These are phyloP conservation scores for Prionailurus viverrinus DNA, from an alignment of 2,113 vertebrate species.

Conservation along the genomic window DNA sequence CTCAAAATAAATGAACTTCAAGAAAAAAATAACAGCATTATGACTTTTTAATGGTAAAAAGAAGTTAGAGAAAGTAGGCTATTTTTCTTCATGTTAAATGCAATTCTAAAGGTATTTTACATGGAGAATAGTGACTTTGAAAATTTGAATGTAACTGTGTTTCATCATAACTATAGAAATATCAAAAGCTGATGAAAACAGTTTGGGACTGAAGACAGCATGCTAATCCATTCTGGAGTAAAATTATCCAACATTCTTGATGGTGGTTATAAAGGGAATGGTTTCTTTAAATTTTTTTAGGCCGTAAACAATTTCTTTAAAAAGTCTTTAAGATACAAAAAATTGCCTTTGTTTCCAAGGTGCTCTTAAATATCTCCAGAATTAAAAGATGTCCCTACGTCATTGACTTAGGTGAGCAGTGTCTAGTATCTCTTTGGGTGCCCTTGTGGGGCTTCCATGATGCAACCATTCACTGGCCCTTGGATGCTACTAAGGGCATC, in stretches of 20 bases:
- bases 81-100: constrained; percentile 46
- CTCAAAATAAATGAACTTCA: no score
- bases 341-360: background rate
- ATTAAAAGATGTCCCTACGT: background rate
- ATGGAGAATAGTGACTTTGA: background rate
- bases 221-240: background rate
- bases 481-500: background rate
- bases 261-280: background rate
- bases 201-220: background rate
- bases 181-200: background rate
- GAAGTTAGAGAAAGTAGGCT: constrained; percentile 11
- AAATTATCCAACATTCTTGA: constrained; percentile 5
- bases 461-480: background rate
- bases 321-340: background rate
- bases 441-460: background rate
- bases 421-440: background rate
- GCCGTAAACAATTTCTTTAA: constrained; percentile 32
- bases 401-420: background rate
- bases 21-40: background rate
- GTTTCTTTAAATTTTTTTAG: constrained; percentile 32
- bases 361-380: background rate
- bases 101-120: constrained; percentile 40
- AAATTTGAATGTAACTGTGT: background rate
- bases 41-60: constrained; percentile 34
- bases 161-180: background rate